phyloP scores from a whole-genome alignment of 2,888 invertebrate genomes.

The Lobophora halterata region DNA sequence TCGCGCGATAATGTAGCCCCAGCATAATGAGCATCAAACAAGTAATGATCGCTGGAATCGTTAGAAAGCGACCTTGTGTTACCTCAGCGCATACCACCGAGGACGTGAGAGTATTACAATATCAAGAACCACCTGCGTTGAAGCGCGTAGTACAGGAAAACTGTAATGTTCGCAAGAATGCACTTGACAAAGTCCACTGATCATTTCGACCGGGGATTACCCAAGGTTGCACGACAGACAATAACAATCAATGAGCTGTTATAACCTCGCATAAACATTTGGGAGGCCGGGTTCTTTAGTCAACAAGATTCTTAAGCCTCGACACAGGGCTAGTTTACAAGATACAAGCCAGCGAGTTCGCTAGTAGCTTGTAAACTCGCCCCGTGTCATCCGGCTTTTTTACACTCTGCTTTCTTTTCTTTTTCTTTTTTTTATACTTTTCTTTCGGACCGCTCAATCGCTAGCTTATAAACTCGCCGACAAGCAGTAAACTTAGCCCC shows the following conservation, averaged over 20 bases:
- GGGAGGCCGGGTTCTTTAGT: not conserved
- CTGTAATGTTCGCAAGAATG: slow-evolving; percentile 3
- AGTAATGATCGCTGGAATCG: slow-evolving; percentile 29
- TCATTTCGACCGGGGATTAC: slow-evolving; percentile 18
- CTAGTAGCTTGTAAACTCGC: too few species aligned
- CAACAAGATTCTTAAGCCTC: too few species aligned
- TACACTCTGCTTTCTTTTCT: too few species aligned
- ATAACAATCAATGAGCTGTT: slow-evolving; percentile 5
- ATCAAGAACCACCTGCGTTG: slow-evolving; percentile 5
- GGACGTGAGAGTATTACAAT: slow-evolving; percentile 31
- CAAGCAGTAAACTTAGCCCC: too few species aligned
- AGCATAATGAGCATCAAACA: slow-evolving; percentile 12
- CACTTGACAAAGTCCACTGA: slow-evolving; percentile 14
- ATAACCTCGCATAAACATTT: not conserved
- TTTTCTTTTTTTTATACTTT: too few species aligned
- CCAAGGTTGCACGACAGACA: slow-evolving; percentile 18
- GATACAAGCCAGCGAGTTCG: too few species aligned
- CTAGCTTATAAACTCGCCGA: too few species aligned
- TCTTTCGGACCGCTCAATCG: too few species aligned
- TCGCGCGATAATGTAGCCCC: slow-evolving; percentile 1
- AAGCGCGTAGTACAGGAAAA: slow-evolving; percentile 3
- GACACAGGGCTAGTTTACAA: too few species aligned
- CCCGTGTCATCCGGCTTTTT: too few species aligned
- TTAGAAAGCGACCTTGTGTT: slow-evolving; percentile 58
- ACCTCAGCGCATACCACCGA: slow-evolving; percentile 32